A percentile compares a stretch with the other conserved stretches of the same genome.
Evolutionary conservation across 2,888 invertebrate species (phyloP).

Genomic region (Charanyca ferruginea): DNA sequence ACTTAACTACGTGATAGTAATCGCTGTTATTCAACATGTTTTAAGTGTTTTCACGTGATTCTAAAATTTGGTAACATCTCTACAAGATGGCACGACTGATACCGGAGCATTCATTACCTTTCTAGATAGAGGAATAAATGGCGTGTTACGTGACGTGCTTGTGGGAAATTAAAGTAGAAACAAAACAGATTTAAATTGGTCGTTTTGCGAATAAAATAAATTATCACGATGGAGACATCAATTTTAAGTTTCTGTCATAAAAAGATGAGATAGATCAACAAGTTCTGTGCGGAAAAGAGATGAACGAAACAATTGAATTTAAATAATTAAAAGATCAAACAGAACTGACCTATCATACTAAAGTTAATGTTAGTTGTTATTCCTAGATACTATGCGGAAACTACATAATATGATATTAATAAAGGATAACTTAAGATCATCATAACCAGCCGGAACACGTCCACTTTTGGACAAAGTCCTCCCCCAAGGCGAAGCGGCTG

Average conservation of each 20-base stretch:
- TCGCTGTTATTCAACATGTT: constrained; percentile 62
- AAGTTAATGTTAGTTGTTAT: too few species aligned
- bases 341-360: too few species aligned
- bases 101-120: constrained; percentile 50
- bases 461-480: too few species aligned
- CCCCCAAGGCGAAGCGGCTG: too few species aligned
- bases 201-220: constrained; percentile 10
- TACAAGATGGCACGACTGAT: constrained; percentile 56
- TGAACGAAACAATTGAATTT: neutral
- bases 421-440: too few species aligned
- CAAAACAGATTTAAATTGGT: constrained; percentile 11
- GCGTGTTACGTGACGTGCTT: constrained; percentile 45
- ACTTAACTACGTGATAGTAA: constrained; percentile 61
- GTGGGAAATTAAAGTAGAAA: constrained; percentile 46
- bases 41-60: constrained; percentile 66
- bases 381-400: too few species aligned
- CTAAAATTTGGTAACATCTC: constrained; percentile 59
- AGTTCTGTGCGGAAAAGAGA: neutral
- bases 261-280: neutral
- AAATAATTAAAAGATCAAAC: neutral
- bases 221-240: constrained; percentile 6
- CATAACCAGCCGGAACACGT: too few species aligned
- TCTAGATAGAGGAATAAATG: constrained; percentile 53
- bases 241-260: neutral
- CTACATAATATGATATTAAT: too few species aligned